Base-by-base conservation (phyloP, 23 tunicate genomes). In the Halocynthia roretzi region DNA sequence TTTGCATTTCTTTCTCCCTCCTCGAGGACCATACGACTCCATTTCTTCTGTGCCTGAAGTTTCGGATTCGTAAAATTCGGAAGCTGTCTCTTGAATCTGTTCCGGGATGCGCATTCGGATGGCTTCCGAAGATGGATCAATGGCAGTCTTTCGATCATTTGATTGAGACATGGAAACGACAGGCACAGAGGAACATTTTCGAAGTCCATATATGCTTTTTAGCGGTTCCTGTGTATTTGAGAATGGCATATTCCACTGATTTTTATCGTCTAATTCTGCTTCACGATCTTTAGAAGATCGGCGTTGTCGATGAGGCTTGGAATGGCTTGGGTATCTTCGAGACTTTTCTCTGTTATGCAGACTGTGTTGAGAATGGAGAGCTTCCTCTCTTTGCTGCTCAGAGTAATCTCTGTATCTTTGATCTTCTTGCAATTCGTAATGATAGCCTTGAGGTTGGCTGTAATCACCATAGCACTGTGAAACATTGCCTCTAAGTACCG, bases 51-150 rank as follows among this genome's bases (percentile, higher is more conserved):
- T 48, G 19, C 70, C 70, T 8, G 70, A 65, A 48, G 70, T 48
- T 65, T 65, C 70, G 2, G 70, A 20, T 65, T 65, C 70, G 19
- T 65, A 65, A 65, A 65, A 65, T 20, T 65, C 70, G 22, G 70
- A 65, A 65, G 70, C 70, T 65, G 22, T 48, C 31, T 65, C 70
- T 11, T 40, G 17, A 65, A 65, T 65, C 19, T 65, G 22, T 65
- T 48, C 10, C 19, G 70, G 70, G 10, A 48, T 48, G 31, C 48
- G 70, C 9, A 40, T 11, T 5, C 19, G 22, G 22, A 20, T 65
- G 10, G 48, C 48, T 15, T 40, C 9, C 10, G 70, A 15, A 65
- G 70, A 15, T 8, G 31, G 10, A 5, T 65, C 70, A 20, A 20
- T 65, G 9, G 70, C 22, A 11, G 19, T 20, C n/a, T 9, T 65